Base-by-base conservation (phyloP, 2,113 vertebrate species). In the Excalfactoria chinensis region DNA sequence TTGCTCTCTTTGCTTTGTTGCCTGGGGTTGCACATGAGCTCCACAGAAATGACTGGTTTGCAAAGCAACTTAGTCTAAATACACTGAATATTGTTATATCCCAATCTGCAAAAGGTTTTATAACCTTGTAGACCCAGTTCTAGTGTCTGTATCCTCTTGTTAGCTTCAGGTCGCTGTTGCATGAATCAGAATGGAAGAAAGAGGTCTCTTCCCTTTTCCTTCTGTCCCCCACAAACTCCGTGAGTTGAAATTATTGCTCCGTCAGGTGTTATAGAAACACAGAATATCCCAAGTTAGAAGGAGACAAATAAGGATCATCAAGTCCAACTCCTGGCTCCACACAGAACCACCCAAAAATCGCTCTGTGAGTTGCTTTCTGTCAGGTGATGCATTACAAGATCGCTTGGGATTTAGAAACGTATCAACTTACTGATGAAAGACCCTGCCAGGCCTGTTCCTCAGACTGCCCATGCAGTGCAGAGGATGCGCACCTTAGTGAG, bases 51-150 rank as follows among this genome's bases (percentile, higher is more conserved):
- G 5, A 20, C 23, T 23, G 28, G 15, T 62, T 66, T 58, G n/a
- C 2, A 6, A 21, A 18, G 5, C 13, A 15, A n/a, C 64, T 30
- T 23, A 0, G 1, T 67, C 19, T 22, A 35, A 2, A 4, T 8
- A 6, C 7, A 0, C 5, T 19, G 25, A 13, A 34, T 30, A 15
- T 70, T 28, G 5, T 2, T 14, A 22, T 13, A 8, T 21, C 41
- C n/a, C 18, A 7, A 1, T 11, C n/a, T 79, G 7, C 25, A 22
- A 46, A 9, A n/a, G 46, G 18, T 23, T 59, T 30, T 25, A 4
- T 1, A 4, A 5, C 5, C 7, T 44, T 14, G 28, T 2, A 44
- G 43, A 44, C 14, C 19, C 21, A 7, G 9, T 69, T 63, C 35
- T 25, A 23, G 2, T 2, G 21, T 37, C 3, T 48, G 5, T 1